A percentile compares a stretch with the other conserved stretches of the same genome.
phyloP scores from a whole-genome alignment of 2,113 vertebrate genomes.

The Cichladusa arquata region DNA sequence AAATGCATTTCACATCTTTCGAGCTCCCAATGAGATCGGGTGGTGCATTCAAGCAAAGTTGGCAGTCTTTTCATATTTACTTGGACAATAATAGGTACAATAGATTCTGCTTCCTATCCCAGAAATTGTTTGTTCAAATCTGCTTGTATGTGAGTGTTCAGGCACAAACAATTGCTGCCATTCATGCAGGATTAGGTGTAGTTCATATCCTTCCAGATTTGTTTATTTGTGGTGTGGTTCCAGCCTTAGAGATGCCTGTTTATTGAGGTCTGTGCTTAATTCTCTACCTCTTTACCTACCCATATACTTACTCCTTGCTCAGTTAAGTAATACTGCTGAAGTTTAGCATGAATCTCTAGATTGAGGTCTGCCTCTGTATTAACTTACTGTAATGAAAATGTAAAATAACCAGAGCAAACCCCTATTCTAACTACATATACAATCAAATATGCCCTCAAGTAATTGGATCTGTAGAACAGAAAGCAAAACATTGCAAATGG shows the following conservation, averaged over 20 bases:
- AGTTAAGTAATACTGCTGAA: neutral
- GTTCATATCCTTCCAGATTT: neutral
- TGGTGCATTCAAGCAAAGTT: neutral
- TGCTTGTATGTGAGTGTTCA: neutral
- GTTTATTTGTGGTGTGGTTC: neutral
- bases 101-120: neutral
- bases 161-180: neutral
- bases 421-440: neutral
- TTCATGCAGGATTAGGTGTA: constrained; percentile 11
- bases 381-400: constrained; percentile 43
- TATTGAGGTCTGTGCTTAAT: neutral
- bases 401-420: constrained; percentile 25
- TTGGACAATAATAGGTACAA: neutral
- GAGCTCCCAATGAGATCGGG: neutral
- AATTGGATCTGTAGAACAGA: constrained; percentile 14
- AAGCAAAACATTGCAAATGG: constrained; percentile 42
- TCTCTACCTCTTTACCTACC: neutral
- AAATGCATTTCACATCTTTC: neutral
- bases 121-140: constrained; percentile 20
- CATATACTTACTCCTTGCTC: neutral
- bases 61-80: neutral
- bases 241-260: neutral
- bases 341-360: neutral
- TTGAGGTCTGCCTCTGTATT: neutral
- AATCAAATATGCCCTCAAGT: constrained; percentile 42